These are phyloP conservation scores for Oedothorax gibbosus DNA, from an alignment of 1,140 invertebrate species.

Conservation along the genomic window DNA sequence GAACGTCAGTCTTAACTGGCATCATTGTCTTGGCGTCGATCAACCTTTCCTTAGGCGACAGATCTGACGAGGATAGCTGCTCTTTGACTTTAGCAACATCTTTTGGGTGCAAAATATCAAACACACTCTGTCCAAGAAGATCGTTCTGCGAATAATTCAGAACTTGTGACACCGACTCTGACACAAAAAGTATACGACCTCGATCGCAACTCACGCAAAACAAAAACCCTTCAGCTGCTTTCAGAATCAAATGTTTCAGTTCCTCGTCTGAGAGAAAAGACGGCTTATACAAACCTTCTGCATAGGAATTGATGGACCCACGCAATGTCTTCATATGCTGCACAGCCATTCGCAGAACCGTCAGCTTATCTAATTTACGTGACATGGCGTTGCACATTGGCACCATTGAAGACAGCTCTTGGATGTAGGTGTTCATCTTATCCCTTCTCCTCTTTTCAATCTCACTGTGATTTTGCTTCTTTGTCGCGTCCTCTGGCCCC, in stretches of 20 bases:
- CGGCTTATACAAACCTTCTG: slow-evolving; percentile 85
- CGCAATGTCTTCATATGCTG: slow-evolving; percentile 85
- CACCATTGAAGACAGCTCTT: slow-evolving; percentile 88
- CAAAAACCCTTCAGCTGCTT: slow-evolving; percentile 90
- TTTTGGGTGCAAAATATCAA: slow-evolving; percentile 94
- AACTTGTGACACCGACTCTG: slow-evolving; percentile 86
- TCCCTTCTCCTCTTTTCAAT: slow-evolving; percentile 93
- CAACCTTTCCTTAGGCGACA: slow-evolving; percentile 86
- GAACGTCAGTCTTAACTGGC: slow-evolving; percentile 87
- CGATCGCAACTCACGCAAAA: slow-evolving; percentile 94
- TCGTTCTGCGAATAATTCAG: slow-evolving; percentile 79
- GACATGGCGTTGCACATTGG: slow-evolving; percentile 95
- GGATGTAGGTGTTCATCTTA: slow-evolving; percentile 97
- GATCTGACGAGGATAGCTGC: slow-evolving; percentile 90
- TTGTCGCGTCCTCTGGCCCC: slow-evolving; percentile 35
- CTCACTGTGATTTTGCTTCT: slow-evolving; percentile 89
- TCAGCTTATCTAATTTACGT: slow-evolving; percentile 92
- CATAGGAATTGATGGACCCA: slow-evolving; percentile 81
- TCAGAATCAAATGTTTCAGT: slow-evolving; percentile 82
- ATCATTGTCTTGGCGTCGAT: slow-evolving; percentile 95
- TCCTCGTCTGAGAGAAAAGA: slow-evolving; percentile 90
- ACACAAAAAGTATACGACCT: slow-evolving; percentile 90
- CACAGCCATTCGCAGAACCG: slow-evolving; percentile 92
- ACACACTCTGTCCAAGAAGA: slow-evolving; percentile 90
- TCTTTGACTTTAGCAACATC: slow-evolving; percentile 96